Percentiles rank a stretch among this genome's conserved stretches.
Conservation (phyloP, 2,888 invertebrate species). For the Noctua pronuba region DNA sequence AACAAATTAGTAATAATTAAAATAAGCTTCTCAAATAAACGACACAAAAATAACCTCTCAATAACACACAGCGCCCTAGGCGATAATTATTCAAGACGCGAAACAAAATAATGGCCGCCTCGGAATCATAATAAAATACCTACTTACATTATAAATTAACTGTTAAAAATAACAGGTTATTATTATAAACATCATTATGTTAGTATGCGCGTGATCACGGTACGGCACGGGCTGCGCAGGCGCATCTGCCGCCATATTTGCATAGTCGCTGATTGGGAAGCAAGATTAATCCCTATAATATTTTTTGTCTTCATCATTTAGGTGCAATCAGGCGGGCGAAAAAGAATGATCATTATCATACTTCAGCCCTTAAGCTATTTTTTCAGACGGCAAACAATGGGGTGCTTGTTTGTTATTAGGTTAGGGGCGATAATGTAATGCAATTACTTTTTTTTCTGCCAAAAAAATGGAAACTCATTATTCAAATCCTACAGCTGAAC, state of each 20-base stretch:
- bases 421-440: conserved; percentile 90
- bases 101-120: conserved; percentile 65
- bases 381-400: conserved; percentile 89
- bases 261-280: conserved; percentile 87
- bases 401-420: conserved; percentile 89
- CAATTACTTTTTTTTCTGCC: conserved; percentile 86
- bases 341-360: conserved; percentile 89
- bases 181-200: conserved; percentile 72
- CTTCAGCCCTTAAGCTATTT: conserved; percentile 90
- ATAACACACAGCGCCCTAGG: conserved; percentile 62
- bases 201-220: conserved; percentile 67
- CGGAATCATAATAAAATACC: conserved; percentile 64
- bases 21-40: conserved; percentile 66
- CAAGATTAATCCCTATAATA: conserved; percentile 89
- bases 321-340: conserved; percentile 87
- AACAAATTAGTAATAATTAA: conserved; percentile 68
- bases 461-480: conserved; percentile 86
- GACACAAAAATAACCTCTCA: conserved; percentile 59
- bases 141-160: conserved; percentile 68
- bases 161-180: conserved; percentile 78
- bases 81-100: conserved; percentile 67
- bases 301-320: conserved; percentile 90
- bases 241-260: conserved; percentile 88
- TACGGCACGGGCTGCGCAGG: conserved; percentile 79
- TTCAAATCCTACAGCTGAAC: conserved; percentile 89